Conservation (phyloP, 2,113 vertebrate genomes). For the Lycaon pictus region DNA sequence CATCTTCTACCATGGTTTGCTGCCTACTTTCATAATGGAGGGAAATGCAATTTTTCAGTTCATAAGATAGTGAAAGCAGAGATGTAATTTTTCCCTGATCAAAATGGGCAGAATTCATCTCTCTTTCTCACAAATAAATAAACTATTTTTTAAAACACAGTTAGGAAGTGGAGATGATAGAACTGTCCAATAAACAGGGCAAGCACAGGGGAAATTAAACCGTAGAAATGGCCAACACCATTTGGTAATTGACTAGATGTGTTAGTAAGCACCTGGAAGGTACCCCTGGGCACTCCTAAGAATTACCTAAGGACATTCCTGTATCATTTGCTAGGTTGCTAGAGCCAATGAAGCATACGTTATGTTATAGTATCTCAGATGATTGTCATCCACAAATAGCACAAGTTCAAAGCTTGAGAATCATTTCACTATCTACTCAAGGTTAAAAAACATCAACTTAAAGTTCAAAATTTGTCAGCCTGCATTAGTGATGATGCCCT, state of each 20-base stretch:
- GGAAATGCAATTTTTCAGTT: not conserved
- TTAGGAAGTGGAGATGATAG: not conserved
- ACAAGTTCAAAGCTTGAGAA: not conserved
- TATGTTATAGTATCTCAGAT: not conserved
- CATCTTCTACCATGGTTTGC: not conserved
- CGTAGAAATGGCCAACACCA: not conserved
- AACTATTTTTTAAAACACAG: not conserved
- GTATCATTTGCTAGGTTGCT: not conserved
- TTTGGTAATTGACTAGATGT: not conserved
- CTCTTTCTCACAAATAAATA: no score
- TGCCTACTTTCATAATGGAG: not conserved
- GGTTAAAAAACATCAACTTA: not conserved
- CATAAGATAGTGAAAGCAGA: not conserved
- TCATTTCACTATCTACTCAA: not conserved
- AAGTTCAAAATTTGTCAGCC: not conserved
- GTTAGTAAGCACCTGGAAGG: not conserved
- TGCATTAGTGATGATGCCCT: not conserved
- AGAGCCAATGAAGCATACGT: not conserved
- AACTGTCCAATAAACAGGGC: not conserved
- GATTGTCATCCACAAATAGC: not conserved
- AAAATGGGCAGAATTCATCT: not conserved
- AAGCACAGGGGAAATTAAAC: not conserved
- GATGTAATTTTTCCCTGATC: not conserved
- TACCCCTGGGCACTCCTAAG: not conserved
- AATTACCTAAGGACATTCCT: not conserved